A percentile compares a stretch with the other conserved stretches of the same genome.
These are phyloP conservation scores for Allacma fusca DNA, from an alignment of 2,888 invertebrate genomes.

Conservation along the genomic window DNA sequence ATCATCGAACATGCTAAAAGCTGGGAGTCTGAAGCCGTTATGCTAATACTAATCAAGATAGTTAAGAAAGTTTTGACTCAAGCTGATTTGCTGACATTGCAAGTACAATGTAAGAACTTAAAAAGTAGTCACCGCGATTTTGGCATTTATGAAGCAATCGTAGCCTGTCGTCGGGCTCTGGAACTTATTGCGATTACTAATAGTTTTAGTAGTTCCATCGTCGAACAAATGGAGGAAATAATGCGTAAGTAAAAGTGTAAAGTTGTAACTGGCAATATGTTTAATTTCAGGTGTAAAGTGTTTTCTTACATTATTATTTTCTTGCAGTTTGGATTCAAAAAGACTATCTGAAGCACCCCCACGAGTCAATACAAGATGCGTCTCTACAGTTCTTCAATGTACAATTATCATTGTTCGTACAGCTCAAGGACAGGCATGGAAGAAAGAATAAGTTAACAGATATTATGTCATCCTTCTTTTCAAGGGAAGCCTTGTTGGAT, in stretches of 20 bases:
- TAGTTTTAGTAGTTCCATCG: slow-evolving; percentile 1
- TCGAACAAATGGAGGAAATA: slow-evolving; percentile 15
- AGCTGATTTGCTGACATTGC: neutral
- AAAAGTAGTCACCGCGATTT: slow-evolving; percentile 31
- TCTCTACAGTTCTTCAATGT: slow-evolving; percentile 22
- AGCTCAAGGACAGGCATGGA: neutral
- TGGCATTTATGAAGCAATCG: slow-evolving; percentile 34
- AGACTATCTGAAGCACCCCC: slow-evolving; percentile 10
- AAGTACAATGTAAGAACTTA: slow-evolving; percentile 4
- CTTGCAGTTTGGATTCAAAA: slow-evolving; percentile 36
- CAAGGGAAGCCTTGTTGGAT: neutral
- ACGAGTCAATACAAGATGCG: slow-evolving; percentile 40
- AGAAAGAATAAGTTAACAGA: neutral
- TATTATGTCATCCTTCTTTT: neutral
- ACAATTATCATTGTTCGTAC: neutral
- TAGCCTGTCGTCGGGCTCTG: slow-evolving; percentile 18
- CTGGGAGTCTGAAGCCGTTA: slow-evolving; percentile 36
- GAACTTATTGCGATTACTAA: neutral
- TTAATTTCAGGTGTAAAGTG: too few species aligned
- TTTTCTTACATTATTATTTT: neutral
- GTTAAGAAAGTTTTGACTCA: slow-evolving; percentile 20
- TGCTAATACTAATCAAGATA: neutral
- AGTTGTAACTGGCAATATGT: neutral
- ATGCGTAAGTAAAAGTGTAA: slow-evolving; percentile 9
- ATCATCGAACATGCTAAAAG: slow-evolving; percentile 35